phyloP scores from a whole-genome alignment of 1,140 invertebrate genomes.

The Penaeus chinensis region DNA sequence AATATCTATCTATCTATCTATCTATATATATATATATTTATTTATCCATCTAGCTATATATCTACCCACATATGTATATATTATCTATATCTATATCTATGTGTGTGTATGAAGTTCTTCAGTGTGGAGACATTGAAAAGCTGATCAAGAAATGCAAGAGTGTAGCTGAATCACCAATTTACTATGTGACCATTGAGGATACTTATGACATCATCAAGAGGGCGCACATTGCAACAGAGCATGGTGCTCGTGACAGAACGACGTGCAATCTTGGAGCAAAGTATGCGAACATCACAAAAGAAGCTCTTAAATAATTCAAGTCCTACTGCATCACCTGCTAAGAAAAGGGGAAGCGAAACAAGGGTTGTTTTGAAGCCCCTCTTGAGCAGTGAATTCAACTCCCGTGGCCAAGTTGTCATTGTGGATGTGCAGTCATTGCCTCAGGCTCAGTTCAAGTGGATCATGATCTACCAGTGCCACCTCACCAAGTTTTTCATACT shows the following conservation, averaged over 20 bases:
- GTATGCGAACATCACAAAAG: conserved; percentile 16
- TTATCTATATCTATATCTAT: not conserved
- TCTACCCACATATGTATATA: too few species aligned
- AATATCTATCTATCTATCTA: too few species aligned
- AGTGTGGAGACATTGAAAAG: not conserved
- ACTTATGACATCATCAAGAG: conserved; percentile 17
- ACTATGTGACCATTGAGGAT: conserved; percentile 8
- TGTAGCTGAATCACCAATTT: conserved; percentile 1
- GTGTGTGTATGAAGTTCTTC: not conserved
- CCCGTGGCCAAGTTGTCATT: too few species aligned
- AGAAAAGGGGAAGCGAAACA: too few species aligned
- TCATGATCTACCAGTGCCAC: too few species aligned
- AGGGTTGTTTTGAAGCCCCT: too few species aligned
- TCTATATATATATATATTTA: not conserved
- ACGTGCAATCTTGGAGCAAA: not conserved
- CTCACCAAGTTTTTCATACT: too few species aligned
- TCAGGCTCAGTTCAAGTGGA: too few species aligned
- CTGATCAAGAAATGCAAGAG: too few species aligned
- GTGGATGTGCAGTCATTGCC: too few species aligned
- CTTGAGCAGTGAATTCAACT: too few species aligned
- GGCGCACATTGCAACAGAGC: conserved; percentile 5
- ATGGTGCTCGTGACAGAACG: not conserved
- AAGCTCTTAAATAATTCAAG: not conserved
- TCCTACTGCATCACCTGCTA: not conserved
- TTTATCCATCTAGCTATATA: too few species aligned